Percentiles rank a stretch among this genome's conserved stretches.
These are phyloP conservation scores for Cephalopterus ornatus DNA, from an alignment of 2,113 vertebrate genomes.

Conservation along the genomic window DNA sequence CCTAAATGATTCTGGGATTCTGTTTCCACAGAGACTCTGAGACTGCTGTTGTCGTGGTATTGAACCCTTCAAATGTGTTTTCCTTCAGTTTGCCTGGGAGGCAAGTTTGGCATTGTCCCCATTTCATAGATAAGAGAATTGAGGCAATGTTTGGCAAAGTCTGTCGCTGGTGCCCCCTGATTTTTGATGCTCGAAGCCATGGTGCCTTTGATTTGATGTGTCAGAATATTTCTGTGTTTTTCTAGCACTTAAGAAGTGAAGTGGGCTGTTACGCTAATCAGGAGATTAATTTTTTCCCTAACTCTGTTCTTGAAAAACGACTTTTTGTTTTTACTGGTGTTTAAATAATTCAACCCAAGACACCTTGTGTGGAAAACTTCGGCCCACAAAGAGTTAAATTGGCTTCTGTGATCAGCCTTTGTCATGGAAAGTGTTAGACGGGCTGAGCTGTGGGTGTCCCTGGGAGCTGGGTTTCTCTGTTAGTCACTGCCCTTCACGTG, in stretches of 20 bases:
- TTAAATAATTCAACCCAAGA: background rate
- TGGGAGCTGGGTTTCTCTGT: background rate
- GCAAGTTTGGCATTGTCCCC: background rate
- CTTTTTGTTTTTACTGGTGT: background rate
- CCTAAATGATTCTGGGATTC: background rate
- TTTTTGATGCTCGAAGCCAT: background rate
- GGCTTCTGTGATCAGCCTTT: background rate
- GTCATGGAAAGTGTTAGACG: constrained; percentile 51
- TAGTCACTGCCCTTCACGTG: constrained; percentile 34
- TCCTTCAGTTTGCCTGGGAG: background rate
- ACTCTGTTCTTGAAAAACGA: background rate
- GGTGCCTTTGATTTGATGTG: background rate
- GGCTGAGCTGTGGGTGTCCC: constrained; percentile 29
- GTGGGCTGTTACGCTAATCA: background rate
- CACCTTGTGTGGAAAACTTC: background rate
- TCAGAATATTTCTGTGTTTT: background rate
- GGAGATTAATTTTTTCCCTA: background rate
- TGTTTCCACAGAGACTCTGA: background rate
- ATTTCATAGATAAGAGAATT: background rate
- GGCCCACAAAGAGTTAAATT: background rate
- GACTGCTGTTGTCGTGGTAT: background rate
- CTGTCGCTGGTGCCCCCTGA: background rate
- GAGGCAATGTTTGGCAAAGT: background rate
- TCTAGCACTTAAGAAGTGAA: background rate
- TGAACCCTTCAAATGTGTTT: background rate